Conservation (phyloP, 2,797 vertebrate genomes). For the Pangasius krempfi region DNA sequence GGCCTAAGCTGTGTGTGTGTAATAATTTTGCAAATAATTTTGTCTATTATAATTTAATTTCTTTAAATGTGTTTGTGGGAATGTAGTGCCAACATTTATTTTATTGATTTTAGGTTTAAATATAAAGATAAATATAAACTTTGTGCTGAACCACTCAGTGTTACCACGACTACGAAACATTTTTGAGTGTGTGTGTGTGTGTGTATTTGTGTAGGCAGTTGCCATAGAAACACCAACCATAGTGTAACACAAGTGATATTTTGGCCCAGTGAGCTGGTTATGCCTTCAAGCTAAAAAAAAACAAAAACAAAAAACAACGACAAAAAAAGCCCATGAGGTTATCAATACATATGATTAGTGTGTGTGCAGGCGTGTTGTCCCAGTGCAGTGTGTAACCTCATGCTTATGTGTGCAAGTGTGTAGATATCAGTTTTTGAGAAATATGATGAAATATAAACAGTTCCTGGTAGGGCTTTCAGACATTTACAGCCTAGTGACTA, state of each 20-base stretch:
- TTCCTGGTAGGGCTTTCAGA: background rate
- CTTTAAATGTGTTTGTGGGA: background rate
- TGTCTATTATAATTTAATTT: background rate
- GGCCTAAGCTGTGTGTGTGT: background rate
- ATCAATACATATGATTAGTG: constrained; percentile 61
- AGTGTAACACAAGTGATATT: constrained; percentile 72
- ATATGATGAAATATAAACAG: background rate
- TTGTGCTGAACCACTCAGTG: constrained; percentile 49
- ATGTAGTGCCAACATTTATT: background rate
- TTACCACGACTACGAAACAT: constrained; percentile 59
- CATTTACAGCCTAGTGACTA: background rate
- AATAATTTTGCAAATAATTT: background rate
- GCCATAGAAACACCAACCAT: constrained; percentile 74
- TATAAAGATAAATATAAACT: constrained; percentile 56
- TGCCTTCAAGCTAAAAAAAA: constrained; percentile 50
- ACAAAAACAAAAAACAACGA: constrained; percentile 1
- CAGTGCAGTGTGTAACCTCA: background rate
- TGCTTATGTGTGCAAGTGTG: background rate
- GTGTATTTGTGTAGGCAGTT: constrained; percentile 75
- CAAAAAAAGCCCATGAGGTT: background rate
- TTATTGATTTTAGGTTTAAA: constrained; percentile 55
- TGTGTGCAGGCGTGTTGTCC: too few species aligned
- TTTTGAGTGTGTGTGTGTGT: constrained; percentile 62
- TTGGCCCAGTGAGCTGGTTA: constrained; percentile 60
- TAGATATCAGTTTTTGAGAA: background rate